phyloP scores from a whole-genome alignment of 2,113 vertebrate species.

The Chaetura pelagica region DNA sequence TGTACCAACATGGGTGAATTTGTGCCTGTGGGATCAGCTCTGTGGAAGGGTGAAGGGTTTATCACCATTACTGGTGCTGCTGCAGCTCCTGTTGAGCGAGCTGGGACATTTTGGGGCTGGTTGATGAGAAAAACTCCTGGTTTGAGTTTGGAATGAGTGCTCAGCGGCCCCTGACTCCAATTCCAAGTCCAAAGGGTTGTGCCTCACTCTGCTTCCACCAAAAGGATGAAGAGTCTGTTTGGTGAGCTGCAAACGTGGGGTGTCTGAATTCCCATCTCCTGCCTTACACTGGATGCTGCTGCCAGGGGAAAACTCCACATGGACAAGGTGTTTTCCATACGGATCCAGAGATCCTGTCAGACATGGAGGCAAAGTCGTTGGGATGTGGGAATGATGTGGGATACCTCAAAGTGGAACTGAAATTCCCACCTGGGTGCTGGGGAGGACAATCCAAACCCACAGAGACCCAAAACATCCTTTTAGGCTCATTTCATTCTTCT shows the following conservation, averaged over 20 bases:
- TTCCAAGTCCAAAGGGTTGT: no score
- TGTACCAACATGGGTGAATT: accelerated
- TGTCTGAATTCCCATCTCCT: accelerated
- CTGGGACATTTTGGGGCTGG: neutral
- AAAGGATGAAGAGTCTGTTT: neutral
- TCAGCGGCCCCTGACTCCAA: neutral
- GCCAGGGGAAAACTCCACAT: accelerated
- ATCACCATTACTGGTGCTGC: accelerated
- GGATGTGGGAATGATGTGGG: neutral
- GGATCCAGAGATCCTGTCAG: accelerated
- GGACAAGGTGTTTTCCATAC: accelerated
- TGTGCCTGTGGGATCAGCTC: accelerated
- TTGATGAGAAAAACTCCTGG: neutral
- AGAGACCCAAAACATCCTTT: neutral
- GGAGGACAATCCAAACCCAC: no score
- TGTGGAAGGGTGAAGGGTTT: neutral
- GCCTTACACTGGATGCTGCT: accelerated
- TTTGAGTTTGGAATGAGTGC: accelerated
- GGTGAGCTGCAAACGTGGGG: accelerated
- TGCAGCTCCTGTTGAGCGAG: accelerated
- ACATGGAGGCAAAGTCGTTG: neutral
- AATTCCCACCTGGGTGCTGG: neutral
- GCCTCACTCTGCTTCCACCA: accelerated
- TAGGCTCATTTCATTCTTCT: accelerated
- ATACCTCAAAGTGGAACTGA: accelerated